Evolutionary conservation across 2,113 vertebrate species (phyloP).

Genomic region (Eulacestoma nigropectus): DNA sequence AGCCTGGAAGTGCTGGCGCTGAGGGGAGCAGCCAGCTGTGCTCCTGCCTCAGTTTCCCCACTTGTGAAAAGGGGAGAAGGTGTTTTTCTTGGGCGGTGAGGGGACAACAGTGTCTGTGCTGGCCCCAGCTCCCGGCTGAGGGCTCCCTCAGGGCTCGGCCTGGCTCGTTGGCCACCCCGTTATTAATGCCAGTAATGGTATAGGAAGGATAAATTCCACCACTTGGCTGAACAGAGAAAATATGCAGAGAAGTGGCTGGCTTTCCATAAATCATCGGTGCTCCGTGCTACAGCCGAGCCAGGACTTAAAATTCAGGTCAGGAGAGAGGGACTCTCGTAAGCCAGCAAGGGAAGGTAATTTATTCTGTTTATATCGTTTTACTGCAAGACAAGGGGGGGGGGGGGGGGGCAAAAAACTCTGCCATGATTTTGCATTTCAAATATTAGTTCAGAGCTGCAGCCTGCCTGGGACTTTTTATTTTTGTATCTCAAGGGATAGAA

Average conservation of each 20-base stretch:
- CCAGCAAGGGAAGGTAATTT: conserved; percentile 68
- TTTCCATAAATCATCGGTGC: conserved; percentile 70
- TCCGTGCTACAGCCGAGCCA: conserved; percentile 13
- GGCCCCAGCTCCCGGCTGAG: neutral
- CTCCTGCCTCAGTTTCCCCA: conserved; percentile 9
- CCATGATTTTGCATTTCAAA: conserved; percentile 73
- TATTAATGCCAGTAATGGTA: conserved; percentile 64
- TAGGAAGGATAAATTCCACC: conserved; percentile 72
- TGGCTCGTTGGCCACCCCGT: conserved; percentile 46
- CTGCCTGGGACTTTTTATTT: neutral
- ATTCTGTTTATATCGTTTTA: conserved; percentile 77
- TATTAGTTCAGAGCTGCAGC: conserved; percentile 54
- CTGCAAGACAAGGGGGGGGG: conserved; percentile 39
- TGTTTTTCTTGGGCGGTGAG: neutral
- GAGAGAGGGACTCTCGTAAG: conserved; percentile 68
- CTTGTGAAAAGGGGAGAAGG: neutral
- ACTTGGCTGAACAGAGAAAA: conserved; percentile 69
- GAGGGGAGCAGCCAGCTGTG: rapidly evolving
- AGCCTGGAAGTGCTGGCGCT: neutral
- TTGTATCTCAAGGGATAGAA: neutral
- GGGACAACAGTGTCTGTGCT: rapidly evolving
- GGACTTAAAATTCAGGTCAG: conserved; percentile 78
- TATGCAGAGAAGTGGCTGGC: conserved; percentile 65
- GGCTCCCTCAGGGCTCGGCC: neutral
- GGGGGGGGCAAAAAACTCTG: neutral